These are phyloP conservation scores for Malurus alboscapulatus DNA, from an alignment of 2,113 vertebrate species.

Conservation along the genomic window DNA sequence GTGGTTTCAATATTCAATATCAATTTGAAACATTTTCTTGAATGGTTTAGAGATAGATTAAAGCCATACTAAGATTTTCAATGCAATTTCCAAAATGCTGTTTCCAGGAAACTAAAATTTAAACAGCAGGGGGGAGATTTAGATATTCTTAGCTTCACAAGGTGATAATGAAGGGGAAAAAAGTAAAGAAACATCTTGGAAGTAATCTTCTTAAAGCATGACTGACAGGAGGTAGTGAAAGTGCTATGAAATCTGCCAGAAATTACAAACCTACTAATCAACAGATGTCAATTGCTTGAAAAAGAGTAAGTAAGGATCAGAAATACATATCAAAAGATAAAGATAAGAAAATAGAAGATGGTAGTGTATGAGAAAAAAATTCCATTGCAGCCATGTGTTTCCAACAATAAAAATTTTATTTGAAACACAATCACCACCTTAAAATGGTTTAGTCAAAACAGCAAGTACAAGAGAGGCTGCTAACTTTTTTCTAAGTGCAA, in stretches of 20 bases:
- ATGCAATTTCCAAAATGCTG: fast-evolving
- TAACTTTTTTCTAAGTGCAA: not conserved
- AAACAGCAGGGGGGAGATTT: not conserved
- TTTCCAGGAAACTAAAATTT: not conserved
- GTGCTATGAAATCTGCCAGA: not conserved
- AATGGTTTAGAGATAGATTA: not conserved
- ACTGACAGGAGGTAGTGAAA: not conserved
- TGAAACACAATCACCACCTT: not conserved
- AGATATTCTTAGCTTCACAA: not conserved
- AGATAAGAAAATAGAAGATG: not conserved
- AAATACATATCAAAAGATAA: not conserved
- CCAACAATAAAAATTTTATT: not conserved
- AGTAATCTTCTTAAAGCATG: not conserved
- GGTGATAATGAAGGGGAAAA: not conserved
- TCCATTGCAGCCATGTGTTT: not conserved
- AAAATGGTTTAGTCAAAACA: not conserved
- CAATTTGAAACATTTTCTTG: not conserved
- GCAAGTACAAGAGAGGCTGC: not conserved
- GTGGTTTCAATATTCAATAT: not conserved
- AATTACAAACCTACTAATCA: not conserved
- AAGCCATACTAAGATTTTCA: not conserved
- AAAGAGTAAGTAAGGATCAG: not conserved
- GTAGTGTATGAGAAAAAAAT: not conserved
- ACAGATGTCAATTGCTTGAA: not conserved
- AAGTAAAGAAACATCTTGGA: not conserved